Base-by-base conservation (phyloP, 2,113 vertebrate species). In the Excalfactoria chinensis region DNA sequence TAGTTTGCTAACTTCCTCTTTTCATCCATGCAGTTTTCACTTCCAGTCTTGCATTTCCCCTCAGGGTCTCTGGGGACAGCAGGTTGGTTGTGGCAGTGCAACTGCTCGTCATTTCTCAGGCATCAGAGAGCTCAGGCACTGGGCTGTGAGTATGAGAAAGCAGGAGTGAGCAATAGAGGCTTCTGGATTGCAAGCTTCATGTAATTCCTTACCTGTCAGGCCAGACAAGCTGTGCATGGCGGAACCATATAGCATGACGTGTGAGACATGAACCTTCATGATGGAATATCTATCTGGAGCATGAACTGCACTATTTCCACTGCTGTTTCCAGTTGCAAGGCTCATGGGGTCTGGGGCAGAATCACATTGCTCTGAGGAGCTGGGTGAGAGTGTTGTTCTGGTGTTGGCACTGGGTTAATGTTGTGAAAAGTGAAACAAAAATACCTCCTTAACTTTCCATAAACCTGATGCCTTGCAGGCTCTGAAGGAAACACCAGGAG, bases 81-180 rank as follows among this genome's bases (percentile, higher is more conserved):
- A 30, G 71, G 8, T 68, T 23, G 63, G 17, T 48, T 0, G 0
- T 77, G 76, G 53, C 13, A 2, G 30, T 22, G 40, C 30, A 26
- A 1, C 28, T 82, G 74, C 67, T 86, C 16, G 11, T 23, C 3
- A 1, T 37, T 69, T 23, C 44, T 67, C 71, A 12, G 62, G 30
- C 43, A n/a, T 13, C 1, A 0, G 40, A 53, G 71, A 66, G 53
- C 60, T 41, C 32, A 22, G 70, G 62, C 0, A 0, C 69, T 32
- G 32, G 5, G 9, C 80, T 60, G 18, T 0, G 1, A 14, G 58
- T 7, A 0, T 72, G 64, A 64, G 84, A 78, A 75, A 66, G 26
- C 48, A 14, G 64, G 30, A 32, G n/a, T 80, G 74, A 66, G 23
- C 48, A 14, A 60, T n/a, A 28, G 26, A 73, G 74, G 19, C 44